Evolutionary conservation across 1,140 invertebrate species (phyloP), one percentile per base, ranked within the genome.

Genomic region (Dufourea novaeangliae): DNA sequence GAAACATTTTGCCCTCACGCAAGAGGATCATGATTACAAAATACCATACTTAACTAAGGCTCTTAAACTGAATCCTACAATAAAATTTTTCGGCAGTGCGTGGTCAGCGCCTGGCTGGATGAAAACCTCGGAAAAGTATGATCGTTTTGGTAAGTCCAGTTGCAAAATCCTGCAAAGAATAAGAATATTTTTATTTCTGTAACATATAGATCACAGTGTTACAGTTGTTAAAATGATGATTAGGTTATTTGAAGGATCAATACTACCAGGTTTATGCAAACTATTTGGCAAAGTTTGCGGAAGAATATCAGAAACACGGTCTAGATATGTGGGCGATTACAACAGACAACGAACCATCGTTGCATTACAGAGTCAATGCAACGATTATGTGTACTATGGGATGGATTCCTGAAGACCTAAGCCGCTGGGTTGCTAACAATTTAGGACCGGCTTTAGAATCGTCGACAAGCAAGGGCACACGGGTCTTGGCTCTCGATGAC

Each of bases 101-200:
- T 99, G 98, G 98, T 96, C 95, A 69, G 94, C 98, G 0, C 98
- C 98, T 0, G 90, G 93, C 5, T 99, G 98, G 98, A 99, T 99
- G 98, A 99, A 99, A 92, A 96, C 95, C 0, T 17, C 14, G 5
- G 44, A 20, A n/a, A 20, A 20, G 1, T 46, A 17, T 20, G 1
- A 4, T 1, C 0, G 5, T 6, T 46, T 46, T 14, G 44, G 44
- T 46, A 46, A 46, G 17, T 44, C 3, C 12, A 17, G 11, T 44
- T 17, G 11, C n/a, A n/a, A n/a, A n/a, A n/a, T n/a, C n/a, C n/a
- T n/a, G n/a, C n/a, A n/a, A n/a, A n/a, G n/a, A n/a, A n/a, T n/a
- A n/a, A n/a, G n/a, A n/a, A n/a, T n/a, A n/a, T n/a, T n/a, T n/a
- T n/a, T n/a, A n/a, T n/a, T n/a, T n/a, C n/a, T n/a, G n/a, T n/a